Conservation (phyloP, 2,113 vertebrate species). For the Gavialis gangeticus region DNA sequence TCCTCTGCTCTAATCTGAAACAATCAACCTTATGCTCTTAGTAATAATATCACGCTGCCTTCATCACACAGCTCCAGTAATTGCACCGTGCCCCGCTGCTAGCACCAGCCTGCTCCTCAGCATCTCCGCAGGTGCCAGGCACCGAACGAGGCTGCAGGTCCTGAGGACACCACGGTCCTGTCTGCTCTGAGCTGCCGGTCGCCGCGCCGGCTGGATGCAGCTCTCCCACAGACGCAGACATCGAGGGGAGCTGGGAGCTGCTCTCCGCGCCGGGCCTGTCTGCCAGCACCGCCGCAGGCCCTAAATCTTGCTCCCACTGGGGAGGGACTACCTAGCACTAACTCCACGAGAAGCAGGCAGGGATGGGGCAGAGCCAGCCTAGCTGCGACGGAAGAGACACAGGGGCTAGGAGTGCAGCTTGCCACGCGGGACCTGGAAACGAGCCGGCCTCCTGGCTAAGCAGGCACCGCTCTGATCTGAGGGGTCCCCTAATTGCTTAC, state of each 20-base stretch:
- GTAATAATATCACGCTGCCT: neutral
- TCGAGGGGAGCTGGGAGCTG: rapidly evolving
- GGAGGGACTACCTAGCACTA: neutral
- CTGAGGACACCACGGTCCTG: neutral
- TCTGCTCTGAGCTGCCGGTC: rapidly evolving
- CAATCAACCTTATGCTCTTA: neutral
- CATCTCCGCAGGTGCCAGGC: neutral
- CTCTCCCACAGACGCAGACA: neutral
- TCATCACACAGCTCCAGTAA: neutral
- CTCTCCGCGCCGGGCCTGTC: rapidly evolving
- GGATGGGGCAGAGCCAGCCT: rapidly evolving
- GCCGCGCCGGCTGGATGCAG: rapidly evolving
- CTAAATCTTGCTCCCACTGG: rapidly evolving
- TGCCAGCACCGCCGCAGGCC: rapidly evolving
- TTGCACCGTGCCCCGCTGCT: neutral
- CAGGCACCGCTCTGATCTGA: neutral
- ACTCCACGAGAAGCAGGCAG: rapidly evolving
- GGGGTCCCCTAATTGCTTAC: neutral
- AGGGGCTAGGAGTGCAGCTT: neutral
- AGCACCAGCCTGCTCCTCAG: neutral
- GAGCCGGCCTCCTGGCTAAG: neutral
- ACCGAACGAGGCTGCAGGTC: neutral
- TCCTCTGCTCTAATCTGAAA: neutral
- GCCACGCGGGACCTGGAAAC: rapidly evolving
- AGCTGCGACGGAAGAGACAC: neutral